Evolutionary conservation across 2,888 invertebrate genomes (phyloP).

Genomic region (Notocelia uddmanniana): DNA sequence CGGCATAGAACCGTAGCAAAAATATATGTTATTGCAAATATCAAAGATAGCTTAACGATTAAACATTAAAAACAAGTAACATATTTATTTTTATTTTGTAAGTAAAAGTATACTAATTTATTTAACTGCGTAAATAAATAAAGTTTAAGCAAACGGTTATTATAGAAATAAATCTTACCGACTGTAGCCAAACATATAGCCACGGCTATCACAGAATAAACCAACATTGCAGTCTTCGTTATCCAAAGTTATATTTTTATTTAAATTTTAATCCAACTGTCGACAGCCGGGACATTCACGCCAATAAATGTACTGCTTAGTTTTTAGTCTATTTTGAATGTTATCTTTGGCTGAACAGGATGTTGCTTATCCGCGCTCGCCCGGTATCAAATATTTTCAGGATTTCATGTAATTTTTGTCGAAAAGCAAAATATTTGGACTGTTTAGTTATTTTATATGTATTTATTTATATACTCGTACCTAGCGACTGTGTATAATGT

Average conservation of each 20-base stretch:
- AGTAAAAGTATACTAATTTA: too few species aligned
- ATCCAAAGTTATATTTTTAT: background rate
- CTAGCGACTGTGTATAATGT: too few species aligned
- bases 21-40: too few species aligned
- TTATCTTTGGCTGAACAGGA: conserved; percentile 7
- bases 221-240: background rate
- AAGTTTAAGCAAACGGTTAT: too few species aligned
- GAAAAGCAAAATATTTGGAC: background rate
- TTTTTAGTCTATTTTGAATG: background rate
- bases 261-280: background rate
- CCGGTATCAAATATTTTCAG: background rate
- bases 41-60: too few species aligned
- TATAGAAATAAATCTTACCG: conserved; percentile 4
- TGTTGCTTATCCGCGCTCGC: conserved; percentile 7
- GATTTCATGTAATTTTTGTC: background rate
- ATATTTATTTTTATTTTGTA: too few species aligned
- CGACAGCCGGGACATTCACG: background rate
- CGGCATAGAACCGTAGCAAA: too few species aligned
- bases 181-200: background rate
- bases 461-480: too few species aligned
- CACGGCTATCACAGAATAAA: background rate
- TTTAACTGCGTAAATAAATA: too few species aligned
- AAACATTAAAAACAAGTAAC: too few species aligned
- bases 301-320: background rate
- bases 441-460: too few species aligned